phyloP scores from a whole-genome alignment of 2,797 vertebrate species.

The Podarcis lilfordi region DNA sequence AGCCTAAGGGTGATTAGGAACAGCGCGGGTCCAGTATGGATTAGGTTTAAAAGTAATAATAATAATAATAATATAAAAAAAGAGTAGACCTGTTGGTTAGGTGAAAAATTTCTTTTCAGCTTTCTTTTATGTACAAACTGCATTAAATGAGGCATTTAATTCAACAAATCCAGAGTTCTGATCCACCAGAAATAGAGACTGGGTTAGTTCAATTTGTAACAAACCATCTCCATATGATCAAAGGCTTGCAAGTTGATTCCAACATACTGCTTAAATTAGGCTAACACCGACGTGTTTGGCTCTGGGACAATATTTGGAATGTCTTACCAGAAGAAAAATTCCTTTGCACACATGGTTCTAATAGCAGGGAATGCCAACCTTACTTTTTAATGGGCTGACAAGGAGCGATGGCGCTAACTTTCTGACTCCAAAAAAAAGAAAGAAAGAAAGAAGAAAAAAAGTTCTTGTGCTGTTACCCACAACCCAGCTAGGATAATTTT shows the following conservation, averaged over 20 bases:
- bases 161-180: constrained; percentile 99
- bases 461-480: constrained; percentile 95
- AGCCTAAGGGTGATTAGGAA: constrained; percentile 89
- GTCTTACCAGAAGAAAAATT: constrained; percentile 99
- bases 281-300: constrained; percentile 99
- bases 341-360: constrained; percentile 98
- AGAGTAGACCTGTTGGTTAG: constrained; percentile 92
- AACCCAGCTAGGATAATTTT: constrained; percentile 88
- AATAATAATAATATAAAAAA: constrained; percentile 78
- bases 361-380: constrained; percentile 95
- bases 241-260: constrained; percentile 93
- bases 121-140: constrained; percentile 97
- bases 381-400: constrained; percentile 99
- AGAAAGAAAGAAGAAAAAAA: constrained; percentile 57
- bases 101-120: constrained; percentile 95
- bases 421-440: constrained; percentile 85
- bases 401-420: constrained; percentile 95
- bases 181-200: constrained; percentile 96
- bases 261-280: constrained; percentile 99
- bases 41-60: constrained; percentile 97
- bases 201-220: constrained; percentile 99
- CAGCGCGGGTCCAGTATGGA: constrained; percentile 85
- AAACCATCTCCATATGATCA: constrained; percentile 99
- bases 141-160: constrained; percentile 99
- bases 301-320: constrained; percentile 99